phyloP scores from a whole-genome alignment of 2,888 invertebrate species.

The Helicoverpa assulta region DNA sequence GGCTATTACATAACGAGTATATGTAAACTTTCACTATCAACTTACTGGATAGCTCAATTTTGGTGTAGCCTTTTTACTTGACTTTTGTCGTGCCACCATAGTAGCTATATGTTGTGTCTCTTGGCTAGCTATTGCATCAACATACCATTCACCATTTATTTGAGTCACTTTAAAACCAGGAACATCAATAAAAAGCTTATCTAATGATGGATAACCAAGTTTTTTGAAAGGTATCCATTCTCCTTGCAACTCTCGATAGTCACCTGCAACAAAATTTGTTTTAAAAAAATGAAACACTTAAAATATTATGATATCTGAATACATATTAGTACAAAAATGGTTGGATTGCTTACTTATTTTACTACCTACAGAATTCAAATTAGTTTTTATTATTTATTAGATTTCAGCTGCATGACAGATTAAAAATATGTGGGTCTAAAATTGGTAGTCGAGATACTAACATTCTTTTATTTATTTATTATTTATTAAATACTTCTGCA shows the following conservation, averaged over 20 bases:
- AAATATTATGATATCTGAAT: too few relatives aligned
- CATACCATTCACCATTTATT: conserved; percentile 88
- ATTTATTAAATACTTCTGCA: too few relatives aligned
- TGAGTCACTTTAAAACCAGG: conserved; percentile 90
- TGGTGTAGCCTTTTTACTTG: conserved; percentile 79
- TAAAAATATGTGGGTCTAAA: too few relatives aligned
- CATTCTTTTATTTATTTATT: too few relatives aligned
- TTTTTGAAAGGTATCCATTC: conserved; percentile 91
- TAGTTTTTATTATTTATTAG: too few relatives aligned
- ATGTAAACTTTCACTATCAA: conserved; percentile 24
- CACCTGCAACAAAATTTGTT: conserved; percentile 77
- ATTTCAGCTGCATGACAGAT: too few relatives aligned
- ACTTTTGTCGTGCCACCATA: conserved; percentile 86
- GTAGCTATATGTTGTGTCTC: conserved; percentile 91
- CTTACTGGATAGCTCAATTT: conserved; percentile 80
- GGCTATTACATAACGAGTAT: not conserved
- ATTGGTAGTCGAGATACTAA: too few relatives aligned
- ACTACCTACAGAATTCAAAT: too few relatives aligned
- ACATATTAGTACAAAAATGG: too few relatives aligned
- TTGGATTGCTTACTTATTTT: too few relatives aligned
- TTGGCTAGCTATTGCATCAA: conserved; percentile 90
- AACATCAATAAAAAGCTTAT: conserved; percentile 90
- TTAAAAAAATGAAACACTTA: too few relatives aligned
- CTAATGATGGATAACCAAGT: conserved; percentile 90
- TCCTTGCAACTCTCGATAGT: conserved; percentile 92